A percentile compares a stretch with the other conserved stretches of the same genome.
Evolutionary conservation across 1,140 invertebrate genomes (phyloP).

Genomic region (Neotoxoptera formosana): DNA sequence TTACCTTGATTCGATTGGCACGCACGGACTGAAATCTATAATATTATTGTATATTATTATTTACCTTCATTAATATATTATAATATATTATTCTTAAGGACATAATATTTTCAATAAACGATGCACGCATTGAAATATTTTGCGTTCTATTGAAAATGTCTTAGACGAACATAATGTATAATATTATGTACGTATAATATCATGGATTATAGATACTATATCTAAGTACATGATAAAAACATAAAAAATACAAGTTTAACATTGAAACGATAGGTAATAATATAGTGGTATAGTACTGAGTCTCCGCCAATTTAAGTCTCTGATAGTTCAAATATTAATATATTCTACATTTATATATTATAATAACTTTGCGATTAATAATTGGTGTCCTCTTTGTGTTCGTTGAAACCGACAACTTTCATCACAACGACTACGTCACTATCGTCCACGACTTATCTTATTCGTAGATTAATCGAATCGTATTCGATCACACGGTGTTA

Average conservation of each 20-base stretch:
- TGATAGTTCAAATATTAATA: not conserved
- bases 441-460: not conserved
- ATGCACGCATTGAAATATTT: not conserved
- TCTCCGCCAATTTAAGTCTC: not conserved
- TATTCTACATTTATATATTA: too few relatives aligned
- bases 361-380: not conserved
- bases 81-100: not conserved
- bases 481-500: not conserved
- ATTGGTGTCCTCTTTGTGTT: too few relatives aligned
- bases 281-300: not conserved
- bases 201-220: too few relatives aligned
- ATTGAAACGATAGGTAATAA: not conserved
- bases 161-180: not conserved
- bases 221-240: too few relatives aligned
- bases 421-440: too few relatives aligned
- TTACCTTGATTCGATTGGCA: not conserved
- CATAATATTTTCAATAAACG: not conserved
- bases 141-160: not conserved
- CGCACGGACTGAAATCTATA: not conserved
- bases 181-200: too few relatives aligned
- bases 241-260: not conserved
- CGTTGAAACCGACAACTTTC: too few relatives aligned
- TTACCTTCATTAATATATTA: not conserved
- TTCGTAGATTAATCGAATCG: not conserved
- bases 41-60: not conserved